Base-by-base conservation (phyloP, 2,797 vertebrate genomes). In the Agapornis canus region DNA sequence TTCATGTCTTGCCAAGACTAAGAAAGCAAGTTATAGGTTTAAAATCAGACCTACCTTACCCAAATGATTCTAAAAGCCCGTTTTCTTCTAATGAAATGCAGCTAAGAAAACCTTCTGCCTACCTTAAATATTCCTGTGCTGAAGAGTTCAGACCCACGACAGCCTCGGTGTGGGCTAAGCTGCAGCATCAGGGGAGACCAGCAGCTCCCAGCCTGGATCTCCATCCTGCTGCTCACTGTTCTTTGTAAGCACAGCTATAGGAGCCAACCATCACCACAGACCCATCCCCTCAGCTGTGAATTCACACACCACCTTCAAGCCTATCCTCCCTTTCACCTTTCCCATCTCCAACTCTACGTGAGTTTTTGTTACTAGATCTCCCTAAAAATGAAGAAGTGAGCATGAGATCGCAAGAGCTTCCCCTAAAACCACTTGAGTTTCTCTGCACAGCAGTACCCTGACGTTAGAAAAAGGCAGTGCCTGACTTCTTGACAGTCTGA, bases 61-160 rank as follows among this genome's bases (percentile, higher is more conserved):
- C 11, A 37, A 47, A 16, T 4, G 4, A 26, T 16, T 49, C 76
- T 20, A 42, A 61, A 75, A 51, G 48, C 39, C 31, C 18, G 13
- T 40, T 14, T 11, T 59, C 57, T 60, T 32, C 4, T 13, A 31
- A 52, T 1, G 9, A 15, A 42, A 73, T 0, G 23, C 56, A 29
- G 3, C 66, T 45, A n/a, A 52, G 64, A 71, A 11, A 64, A n/a
- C 29, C 37, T 35, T 23, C 52, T 49, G 29, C n/a, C 14, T 40
- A 11, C 39, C 56, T 40, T 26, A 6, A 40, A 19, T 4, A 31
- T n/a, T 43, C 51, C 40, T 2, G 2, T 1, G 14, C 43, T 9
- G 12, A 61, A 7, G 60, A 16, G 35, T 15, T 68, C 5, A 39
- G 47, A 21, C 5, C 25, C 35, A 13, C 0, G 0, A 22, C 21